These are phyloP conservation scores for Sarcoramphus papa DNA, from an alignment of 2,797 vertebrate genomes.

Conservation along the genomic window DNA sequence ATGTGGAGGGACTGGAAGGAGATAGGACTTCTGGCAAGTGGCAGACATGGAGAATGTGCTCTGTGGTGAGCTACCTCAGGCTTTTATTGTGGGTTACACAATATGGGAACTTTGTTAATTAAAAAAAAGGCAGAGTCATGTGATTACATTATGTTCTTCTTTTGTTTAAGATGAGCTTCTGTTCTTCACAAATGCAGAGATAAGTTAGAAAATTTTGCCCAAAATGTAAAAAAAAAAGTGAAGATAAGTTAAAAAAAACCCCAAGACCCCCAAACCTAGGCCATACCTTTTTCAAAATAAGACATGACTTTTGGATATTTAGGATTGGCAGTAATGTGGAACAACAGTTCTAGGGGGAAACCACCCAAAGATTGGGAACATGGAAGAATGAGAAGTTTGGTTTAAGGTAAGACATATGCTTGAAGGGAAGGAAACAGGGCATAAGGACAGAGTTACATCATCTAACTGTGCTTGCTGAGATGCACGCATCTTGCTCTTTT, in stretches of 20 bases:
- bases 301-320: background rate
- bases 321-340: background rate
- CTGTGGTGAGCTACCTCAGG: background rate
- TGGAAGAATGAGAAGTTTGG: background rate
- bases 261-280: background rate
- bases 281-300: background rate
- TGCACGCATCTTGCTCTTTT: background rate
- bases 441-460: background rate
- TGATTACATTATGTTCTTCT: background rate
- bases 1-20: background rate
- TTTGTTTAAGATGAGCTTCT: background rate
- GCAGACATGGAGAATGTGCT: background rate
- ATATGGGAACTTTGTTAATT: background rate
- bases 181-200: background rate
- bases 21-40: background rate
- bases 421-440: background rate
- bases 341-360: background rate
- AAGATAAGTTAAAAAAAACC: background rate
- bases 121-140: background rate
- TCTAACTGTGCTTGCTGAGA: background rate
- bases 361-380: rapidly evolving
- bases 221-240: background rate
- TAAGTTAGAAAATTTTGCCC: background rate
- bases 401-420: background rate
- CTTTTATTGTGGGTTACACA: background rate